Conservation (phyloP, 2,888 invertebrate genomes). For the Phyllotreta cruciferae region DNA sequence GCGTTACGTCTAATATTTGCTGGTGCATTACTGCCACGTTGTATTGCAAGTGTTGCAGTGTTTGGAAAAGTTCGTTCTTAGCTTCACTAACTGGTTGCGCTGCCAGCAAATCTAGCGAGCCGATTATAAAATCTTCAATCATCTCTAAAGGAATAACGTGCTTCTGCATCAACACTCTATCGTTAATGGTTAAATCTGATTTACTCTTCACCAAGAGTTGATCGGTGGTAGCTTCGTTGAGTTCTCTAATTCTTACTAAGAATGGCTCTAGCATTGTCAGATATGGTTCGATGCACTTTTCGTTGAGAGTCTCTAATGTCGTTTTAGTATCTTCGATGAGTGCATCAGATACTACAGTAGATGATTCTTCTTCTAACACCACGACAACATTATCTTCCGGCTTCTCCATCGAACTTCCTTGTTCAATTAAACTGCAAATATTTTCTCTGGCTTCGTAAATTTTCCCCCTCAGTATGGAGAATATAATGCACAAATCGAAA, state of each 20-base stretch:
- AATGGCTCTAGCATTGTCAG: constrained; percentile 44
- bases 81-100: constrained; percentile 35
- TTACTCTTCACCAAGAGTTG: constrained; percentile 59
- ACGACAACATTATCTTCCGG: constrained; percentile 46
- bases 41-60: constrained; percentile 52
- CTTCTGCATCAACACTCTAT: constrained; percentile 59
- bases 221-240: constrained; percentile 62
- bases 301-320: constrained; percentile 41
- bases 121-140: constrained; percentile 64
- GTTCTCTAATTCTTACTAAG: constrained; percentile 56
- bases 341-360: constrained; percentile 46
- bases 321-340: constrained; percentile 49
- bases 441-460: constrained; percentile 54
- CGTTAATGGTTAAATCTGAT: constrained; percentile 59
- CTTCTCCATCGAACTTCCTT: constrained; percentile 40
- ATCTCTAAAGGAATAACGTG: constrained; percentile 64
- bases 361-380: constrained; percentile 47
- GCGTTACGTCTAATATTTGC: constrained; percentile 52
- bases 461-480: constrained; percentile 51
- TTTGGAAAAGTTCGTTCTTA: constrained; percentile 41
- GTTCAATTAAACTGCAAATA: constrained; percentile 51
- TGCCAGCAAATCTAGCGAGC: constrained; percentile 58
- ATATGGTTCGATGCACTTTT: constrained; percentile 36
- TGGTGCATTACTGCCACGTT: constrained; percentile 55
- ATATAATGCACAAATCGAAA: constrained; percentile 48